Evolutionary conservation across 2,113 vertebrate genomes (phyloP), one percentile per base, ranked within the genome.

Genomic region (Saguinus imperator): DNA sequence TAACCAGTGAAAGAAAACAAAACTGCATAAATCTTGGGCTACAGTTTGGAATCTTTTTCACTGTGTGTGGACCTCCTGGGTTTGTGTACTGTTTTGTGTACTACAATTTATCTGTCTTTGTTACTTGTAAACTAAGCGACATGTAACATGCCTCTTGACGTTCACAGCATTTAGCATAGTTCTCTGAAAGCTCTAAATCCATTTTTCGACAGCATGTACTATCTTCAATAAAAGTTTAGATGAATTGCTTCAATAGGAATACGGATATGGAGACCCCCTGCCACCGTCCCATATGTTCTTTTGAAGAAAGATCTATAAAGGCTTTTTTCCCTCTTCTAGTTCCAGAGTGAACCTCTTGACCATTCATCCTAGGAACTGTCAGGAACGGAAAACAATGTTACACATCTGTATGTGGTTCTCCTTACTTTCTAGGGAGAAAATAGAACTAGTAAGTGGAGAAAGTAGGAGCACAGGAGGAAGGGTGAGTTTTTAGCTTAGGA

Each of bases 191-290:
- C 37, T 40, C 37, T 40, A 40, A 40, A 40, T 40, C 37, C 37
- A 3, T 40, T 40, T 40, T 40, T 40, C 37, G 3, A 40, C 37
- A 40, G 86, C 68, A 43, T 80, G 76, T 17, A 50, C 45, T 61
- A 29, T 96, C 82, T 97, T 96, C 96, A 98, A 6, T 97, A 75
- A 96, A 88, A 86, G 94, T 96, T 96, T 97, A 96, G 94, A 95
- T 95, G 89, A 92, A 80, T 95, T 93, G 52, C 95, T 91, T 97
- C 95, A 92, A 95, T 95, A 91, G 18, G 87, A 96, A 92, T 52
- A 89, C 57, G 45, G 45, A 87, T 48, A 48, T 48, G 45, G 91
- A 96, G 61, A 52, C 25, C 58, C 11, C 82, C 79, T 6, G 5
- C 45, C 45, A 48, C 45, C 10, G 23, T 57, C 85, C 89, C 68